Evolutionary conservation across 2,797 vertebrate genomes (phyloP).

Genomic region (Gymnopithys bicolor): DNA sequence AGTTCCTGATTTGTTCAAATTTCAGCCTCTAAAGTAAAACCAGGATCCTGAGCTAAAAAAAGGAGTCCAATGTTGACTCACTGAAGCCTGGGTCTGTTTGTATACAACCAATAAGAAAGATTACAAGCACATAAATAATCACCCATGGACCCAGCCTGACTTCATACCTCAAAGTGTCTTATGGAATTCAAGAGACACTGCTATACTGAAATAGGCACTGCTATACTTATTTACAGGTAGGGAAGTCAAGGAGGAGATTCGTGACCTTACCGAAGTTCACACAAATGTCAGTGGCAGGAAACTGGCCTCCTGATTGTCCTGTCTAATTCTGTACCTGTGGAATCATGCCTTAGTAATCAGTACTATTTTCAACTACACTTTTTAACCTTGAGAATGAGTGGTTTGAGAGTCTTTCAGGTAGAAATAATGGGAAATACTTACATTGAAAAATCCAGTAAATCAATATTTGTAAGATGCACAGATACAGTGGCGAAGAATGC

Average conservation of each 20-base stretch:
- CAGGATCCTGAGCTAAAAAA: neutral
- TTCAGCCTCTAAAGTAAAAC: neutral
- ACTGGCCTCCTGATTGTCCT: neutral
- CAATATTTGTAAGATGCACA: neutral
- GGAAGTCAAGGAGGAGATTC: constrained; percentile 19
- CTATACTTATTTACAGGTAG: constrained; percentile 18
- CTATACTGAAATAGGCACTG: neutral
- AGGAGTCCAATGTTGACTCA: neutral
- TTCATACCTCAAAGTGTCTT: neutral
- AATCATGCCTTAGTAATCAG: neutral
- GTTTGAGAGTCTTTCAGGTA: neutral
- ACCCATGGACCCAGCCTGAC: neutral
- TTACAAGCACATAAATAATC: neutral
- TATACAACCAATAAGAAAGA: neutral
- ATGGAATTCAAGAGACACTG: neutral
- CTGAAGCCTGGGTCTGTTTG: neutral
- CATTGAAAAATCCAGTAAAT: neutral
- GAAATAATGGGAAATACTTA: neutral
- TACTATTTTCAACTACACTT: neutral
- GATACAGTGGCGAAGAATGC: neutral
- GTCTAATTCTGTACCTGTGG: neutral
- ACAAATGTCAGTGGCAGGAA: constrained; percentile 49
- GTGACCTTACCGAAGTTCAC: constrained; percentile 20
- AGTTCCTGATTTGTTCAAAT: neutral
- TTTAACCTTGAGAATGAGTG: neutral